A percentile compares a stretch with the other conserved stretches of the same genome.
Conservation (phyloP, 1,140 invertebrate genomes). For the Cataglyphis hispanica region DNA sequence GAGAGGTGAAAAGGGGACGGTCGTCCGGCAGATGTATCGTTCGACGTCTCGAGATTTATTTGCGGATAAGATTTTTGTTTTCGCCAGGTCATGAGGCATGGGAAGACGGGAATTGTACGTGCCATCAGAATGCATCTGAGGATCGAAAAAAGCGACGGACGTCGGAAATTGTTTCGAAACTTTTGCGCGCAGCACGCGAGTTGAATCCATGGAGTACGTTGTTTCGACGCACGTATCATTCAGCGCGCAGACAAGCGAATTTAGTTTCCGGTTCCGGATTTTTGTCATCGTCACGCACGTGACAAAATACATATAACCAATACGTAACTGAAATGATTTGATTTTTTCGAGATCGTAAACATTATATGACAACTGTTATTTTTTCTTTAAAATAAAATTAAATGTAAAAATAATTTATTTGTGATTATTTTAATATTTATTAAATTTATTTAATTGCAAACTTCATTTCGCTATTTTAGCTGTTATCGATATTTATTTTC, state of each 20-base stretch:
- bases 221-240: slow-evolving; percentile 53
- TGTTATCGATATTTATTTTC: neutral
- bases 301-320: slow-evolving; percentile 30
- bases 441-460: slow-evolving; percentile 12
- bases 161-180: slow-evolving; percentile 55
- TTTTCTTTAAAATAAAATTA: neutral
- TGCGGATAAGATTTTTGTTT: slow-evolving; percentile 66
- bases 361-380: neutral
- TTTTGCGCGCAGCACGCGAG: slow-evolving; percentile 28
- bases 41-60: slow-evolving; percentile 42
- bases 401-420: slow-evolving; percentile 11
- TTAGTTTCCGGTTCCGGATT: slow-evolving; percentile 49
- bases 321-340: slow-evolving; percentile 13
- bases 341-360: slow-evolving; percentile 41
- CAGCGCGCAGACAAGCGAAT: slow-evolving; percentile 48
- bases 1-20: slow-evolving; percentile 10
- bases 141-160: slow-evolving; percentile 34
- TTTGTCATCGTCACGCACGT: slow-evolving; percentile 38
- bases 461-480: neutral
- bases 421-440: neutral
- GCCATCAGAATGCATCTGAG: slow-evolving; percentile 25
- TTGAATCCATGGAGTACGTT: slow-evolving; percentile 39
- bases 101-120: slow-evolving; percentile 11
- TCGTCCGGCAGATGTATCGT: slow-evolving; percentile 52
- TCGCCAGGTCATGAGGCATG: slow-evolving; percentile 32